phyloP scores from a whole-genome alignment of 2,797 vertebrate genomes.

The Holocentrus rufus region DNA sequence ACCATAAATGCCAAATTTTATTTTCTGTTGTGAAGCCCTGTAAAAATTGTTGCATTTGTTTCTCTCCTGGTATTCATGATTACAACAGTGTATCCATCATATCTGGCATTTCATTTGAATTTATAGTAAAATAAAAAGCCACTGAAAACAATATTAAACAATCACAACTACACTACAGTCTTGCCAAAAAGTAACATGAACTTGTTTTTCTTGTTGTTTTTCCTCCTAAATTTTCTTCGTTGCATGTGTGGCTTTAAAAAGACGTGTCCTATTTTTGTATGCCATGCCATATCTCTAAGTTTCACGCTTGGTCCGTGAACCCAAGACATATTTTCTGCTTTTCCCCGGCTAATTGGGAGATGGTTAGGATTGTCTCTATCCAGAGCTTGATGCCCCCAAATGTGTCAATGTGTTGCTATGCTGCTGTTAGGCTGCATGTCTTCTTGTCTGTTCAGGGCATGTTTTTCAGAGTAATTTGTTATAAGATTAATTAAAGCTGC shows the following conservation, averaged over 20 bases:
- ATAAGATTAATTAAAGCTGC: constrained; percentile 77
- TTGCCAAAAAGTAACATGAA: constrained; percentile 10
- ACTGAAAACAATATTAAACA: background rate
- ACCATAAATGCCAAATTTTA: constrained; percentile 47
- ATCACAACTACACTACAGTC: background rate
- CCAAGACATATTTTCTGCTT: constrained; percentile 65
- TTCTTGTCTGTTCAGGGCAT: constrained; percentile 55
- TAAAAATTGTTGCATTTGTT: constrained; percentile 43
- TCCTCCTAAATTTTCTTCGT: constrained; percentile 38
- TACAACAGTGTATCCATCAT: constrained; percentile 17
- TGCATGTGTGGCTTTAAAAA: constrained; percentile 66
- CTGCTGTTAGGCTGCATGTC: constrained; percentile 52
- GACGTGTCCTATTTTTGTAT: constrained; percentile 61
- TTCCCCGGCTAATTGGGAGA: constrained; percentile 70
- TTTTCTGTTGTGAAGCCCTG: constrained; percentile 13
- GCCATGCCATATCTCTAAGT: constrained; percentile 70
- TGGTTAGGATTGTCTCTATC: constrained; percentile 64
- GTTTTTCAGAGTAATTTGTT: constrained; percentile 64
- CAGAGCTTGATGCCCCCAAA: constrained; percentile 56
- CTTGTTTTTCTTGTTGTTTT: constrained; percentile 30
- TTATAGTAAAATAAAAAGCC: constrained; percentile 25
- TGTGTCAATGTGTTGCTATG: constrained; percentile 66
- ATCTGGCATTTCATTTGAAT: constrained; percentile 45
- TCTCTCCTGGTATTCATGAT: constrained; percentile 36
- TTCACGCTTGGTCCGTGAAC: constrained; percentile 68